These are phyloP conservation scores for Cygnus olor DNA, from an alignment of 2,797 vertebrate species.

Conservation along the genomic window DNA sequence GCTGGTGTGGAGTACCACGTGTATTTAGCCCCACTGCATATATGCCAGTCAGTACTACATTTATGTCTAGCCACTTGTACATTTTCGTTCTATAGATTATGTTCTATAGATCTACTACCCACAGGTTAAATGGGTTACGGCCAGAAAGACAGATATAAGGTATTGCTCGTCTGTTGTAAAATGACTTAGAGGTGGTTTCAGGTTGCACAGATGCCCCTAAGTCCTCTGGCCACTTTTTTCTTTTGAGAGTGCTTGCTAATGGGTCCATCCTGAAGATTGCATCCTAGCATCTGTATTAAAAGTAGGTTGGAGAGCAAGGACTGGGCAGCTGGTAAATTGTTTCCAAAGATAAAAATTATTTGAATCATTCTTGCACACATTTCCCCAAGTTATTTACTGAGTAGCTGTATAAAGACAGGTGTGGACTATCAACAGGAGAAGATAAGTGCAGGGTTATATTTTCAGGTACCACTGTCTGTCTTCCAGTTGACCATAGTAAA, in stretches of 20 bases:
- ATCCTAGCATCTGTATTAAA: not conserved
- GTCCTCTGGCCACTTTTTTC: not conserved
- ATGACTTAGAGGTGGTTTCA: not conserved
- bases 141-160: not conserved
- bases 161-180: not conserved
- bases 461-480: not conserved
- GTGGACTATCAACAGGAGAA: not conserved
- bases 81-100: not conserved
- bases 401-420: not conserved
- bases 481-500: not conserved
- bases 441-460: rapidly evolving
- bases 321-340: not conserved
- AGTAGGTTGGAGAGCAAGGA: not conserved
- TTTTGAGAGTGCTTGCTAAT: not conserved
- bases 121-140: not conserved
- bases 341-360: not conserved
- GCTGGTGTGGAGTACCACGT: not conserved
- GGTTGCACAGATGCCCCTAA: not conserved
- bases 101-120: not conserved
- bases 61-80: not conserved
- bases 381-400: not conserved
- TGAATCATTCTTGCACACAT: rapidly evolving
- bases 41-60: not conserved
- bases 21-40: not conserved
- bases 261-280: not conserved